Conservation (phyloP, 1,140 invertebrate genomes). For the Nasonia longicornis region DNA sequence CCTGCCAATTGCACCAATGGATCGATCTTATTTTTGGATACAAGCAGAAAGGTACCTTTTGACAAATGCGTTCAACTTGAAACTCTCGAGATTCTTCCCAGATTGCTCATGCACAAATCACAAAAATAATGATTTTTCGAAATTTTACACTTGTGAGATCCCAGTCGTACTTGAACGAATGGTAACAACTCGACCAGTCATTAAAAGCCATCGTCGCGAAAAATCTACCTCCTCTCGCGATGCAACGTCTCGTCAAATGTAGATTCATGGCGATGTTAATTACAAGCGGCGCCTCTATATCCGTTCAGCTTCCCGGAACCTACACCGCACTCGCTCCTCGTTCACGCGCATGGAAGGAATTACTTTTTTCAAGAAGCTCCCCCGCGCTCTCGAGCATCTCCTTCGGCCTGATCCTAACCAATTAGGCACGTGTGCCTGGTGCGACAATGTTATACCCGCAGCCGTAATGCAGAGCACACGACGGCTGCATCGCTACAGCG, state of each 20-base stretch:
- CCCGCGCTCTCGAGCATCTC: neutral
- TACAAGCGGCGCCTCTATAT: slow-evolving; percentile 69
- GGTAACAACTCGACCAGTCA: too few species aligned
- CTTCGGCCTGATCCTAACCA: slow-evolving; percentile 58
- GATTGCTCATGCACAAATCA: too few species aligned
- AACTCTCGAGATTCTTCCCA: too few species aligned
- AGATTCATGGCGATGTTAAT: slow-evolving; percentile 64
- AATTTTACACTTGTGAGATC: neutral
- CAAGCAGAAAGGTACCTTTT: slow-evolving; percentile 88
- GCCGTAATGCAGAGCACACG: slow-evolving; percentile 51
- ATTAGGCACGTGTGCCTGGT: slow-evolving; percentile 63
- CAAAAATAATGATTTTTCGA: neutral
- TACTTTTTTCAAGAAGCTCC: slow-evolving; percentile 64
- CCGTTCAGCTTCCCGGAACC: slow-evolving; percentile 67
- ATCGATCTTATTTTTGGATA: slow-evolving; percentile 99
- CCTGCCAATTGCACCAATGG: slow-evolving; percentile 99
- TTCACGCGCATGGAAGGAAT: slow-evolving; percentile 66
- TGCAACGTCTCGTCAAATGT: slow-evolving; percentile 36
- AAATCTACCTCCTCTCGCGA: neutral
- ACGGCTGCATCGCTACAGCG: slow-evolving; percentile 40
- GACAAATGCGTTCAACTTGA: too few species aligned
- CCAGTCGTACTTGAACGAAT: too few species aligned
- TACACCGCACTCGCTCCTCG: slow-evolving; percentile 43
- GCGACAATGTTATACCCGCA: slow-evolving; percentile 60
- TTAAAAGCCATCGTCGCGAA: neutral